Conservation (phyloP, 2,113 vertebrate species). For the Hiodon tergisus region DNA sequence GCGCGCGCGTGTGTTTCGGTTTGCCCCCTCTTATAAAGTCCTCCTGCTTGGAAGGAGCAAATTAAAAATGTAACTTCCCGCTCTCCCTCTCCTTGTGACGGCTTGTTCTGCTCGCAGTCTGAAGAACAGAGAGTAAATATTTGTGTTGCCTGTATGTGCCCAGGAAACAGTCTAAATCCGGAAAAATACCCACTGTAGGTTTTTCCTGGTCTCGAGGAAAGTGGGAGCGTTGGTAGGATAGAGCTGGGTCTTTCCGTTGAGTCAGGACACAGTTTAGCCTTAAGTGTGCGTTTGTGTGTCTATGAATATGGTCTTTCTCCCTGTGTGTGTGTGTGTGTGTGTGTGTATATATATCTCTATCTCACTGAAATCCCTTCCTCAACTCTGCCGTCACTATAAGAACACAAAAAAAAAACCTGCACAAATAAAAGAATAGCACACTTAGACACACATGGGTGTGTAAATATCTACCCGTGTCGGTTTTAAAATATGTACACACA, state of each 20-base stretch:
- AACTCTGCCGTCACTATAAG: no score
- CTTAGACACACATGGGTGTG: no score
- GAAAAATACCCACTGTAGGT: constrained; percentile 35
- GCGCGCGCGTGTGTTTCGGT: constrained; percentile 79
- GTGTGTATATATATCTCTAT: no score
- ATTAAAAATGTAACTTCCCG: constrained; percentile 81
- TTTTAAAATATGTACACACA: no score
- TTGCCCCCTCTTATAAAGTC: constrained; percentile 86
- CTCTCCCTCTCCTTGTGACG: constrained; percentile 35
- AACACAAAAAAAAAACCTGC: no score
- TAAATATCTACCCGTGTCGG: no score
- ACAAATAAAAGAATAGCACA: no score
- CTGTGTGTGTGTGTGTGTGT: no score
- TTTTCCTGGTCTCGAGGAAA: constrained; percentile 8
- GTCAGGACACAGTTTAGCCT: not conserved
- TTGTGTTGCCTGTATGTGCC: constrained; percentile 45
- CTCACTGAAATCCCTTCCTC: no score
- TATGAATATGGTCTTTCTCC: no score
- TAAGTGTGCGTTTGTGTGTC: no score
- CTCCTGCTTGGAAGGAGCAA: constrained; percentile 83
- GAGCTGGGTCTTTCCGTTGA: constrained; percentile 6
- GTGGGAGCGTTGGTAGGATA: constrained; percentile 8
- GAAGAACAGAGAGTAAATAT: constrained; percentile 58
- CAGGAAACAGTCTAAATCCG: constrained; percentile 37
- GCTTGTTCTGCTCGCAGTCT: constrained; percentile 47